These are phyloP conservation scores for Spilogale gracilis DNA, from an alignment of 2,113 vertebrate species.

Conservation along the genomic window DNA sequence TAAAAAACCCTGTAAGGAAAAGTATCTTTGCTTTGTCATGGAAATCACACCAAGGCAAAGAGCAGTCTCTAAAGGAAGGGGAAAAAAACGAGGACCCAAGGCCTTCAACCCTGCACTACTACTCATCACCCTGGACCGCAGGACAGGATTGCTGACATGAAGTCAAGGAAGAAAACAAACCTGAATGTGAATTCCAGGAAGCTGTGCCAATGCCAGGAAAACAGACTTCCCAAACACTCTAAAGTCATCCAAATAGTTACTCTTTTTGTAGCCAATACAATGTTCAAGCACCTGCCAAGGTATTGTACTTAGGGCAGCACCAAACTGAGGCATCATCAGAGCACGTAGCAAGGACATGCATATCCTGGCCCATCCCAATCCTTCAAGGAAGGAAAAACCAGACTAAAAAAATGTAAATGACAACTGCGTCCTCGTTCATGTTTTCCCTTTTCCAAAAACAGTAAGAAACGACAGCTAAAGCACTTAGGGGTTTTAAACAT, in stretches of 20 bases:
- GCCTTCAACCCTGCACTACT: background rate
- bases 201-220: background rate
- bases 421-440: background rate
- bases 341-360: background rate
- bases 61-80: background rate
- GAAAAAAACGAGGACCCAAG: background rate
- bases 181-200: background rate
- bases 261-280: background rate
- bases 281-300: background rate
- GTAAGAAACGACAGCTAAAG: background rate
- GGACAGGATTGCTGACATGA: background rate
- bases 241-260: background rate
- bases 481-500: background rate
- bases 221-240: background rate
- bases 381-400: background rate
- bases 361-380: background rate
- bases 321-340: background rate
- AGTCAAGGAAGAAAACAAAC: background rate
- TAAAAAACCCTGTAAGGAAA: slow-evolving; percentile 25
- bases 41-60: slow-evolving; percentile 38
- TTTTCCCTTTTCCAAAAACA: slow-evolving; percentile 1
- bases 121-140: background rate
- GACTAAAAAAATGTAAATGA: background rate
- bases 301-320: background rate
- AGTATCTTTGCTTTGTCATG: slow-evolving; percentile 19